Percentiles rank a stretch among this genome's conserved stretches.
These are phyloP conservation scores for Microcebus murinus DNA, from an alignment of 2,113 vertebrate genomes.

Conservation along the genomic window DNA sequence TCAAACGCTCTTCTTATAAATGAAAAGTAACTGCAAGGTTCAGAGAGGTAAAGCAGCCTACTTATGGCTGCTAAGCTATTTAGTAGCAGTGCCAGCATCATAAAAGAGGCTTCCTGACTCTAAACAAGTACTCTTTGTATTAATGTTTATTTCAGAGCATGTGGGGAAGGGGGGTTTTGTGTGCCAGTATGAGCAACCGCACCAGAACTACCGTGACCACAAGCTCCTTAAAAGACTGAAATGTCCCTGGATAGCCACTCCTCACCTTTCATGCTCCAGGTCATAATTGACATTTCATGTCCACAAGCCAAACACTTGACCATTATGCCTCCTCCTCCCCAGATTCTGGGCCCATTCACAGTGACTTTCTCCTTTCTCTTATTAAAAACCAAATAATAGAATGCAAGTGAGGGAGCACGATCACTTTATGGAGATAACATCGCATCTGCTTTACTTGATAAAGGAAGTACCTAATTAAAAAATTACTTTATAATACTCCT, in stretches of 20 bases:
- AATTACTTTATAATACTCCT: neutral
- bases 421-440: neutral
- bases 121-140: neutral
- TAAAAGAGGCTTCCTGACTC: neutral
- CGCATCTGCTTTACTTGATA: neutral
- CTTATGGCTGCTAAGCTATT: neutral
- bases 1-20: neutral
- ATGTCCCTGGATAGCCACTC: neutral
- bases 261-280: neutral
- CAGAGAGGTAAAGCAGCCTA: neutral
- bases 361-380: neutral
- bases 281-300: neutral
- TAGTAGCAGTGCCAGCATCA: neutral
- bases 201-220: neutral
- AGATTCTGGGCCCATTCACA: neutral
- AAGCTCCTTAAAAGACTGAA: neutral
- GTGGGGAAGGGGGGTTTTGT: neutral
- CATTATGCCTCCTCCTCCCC: too few species aligned
- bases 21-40: neutral
- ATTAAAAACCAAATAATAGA: neutral
- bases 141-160: neutral
- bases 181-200: neutral
- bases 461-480: conserved; percentile 7
- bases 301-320: neutral
- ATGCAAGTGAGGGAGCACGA: neutral